Percentiles rank a stretch among this genome's conserved stretches.
These are phyloP conservation scores for Bostrychus sinensis DNA, from an alignment of 2,113 vertebrate species.

Conservation along the genomic window DNA sequence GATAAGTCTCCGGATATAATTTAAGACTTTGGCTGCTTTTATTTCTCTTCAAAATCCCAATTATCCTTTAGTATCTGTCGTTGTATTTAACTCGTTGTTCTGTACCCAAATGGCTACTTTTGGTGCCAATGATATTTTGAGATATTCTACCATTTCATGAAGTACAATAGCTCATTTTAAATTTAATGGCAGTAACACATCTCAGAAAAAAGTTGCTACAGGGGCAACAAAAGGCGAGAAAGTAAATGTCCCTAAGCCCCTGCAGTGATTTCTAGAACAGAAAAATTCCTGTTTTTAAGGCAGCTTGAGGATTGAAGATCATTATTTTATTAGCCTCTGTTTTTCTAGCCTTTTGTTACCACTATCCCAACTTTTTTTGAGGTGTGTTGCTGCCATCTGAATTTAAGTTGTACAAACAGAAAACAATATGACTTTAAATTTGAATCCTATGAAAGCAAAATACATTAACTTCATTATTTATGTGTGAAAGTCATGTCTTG, in stretches of 20 bases:
- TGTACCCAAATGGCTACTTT: neutral
- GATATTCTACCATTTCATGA: too few species aligned
- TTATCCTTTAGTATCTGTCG: neutral
- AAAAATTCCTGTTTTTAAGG: too few species aligned
- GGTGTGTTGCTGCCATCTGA: too few species aligned
- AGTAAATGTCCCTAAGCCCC: neutral
- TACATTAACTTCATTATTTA: neutral
- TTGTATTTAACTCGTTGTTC: neutral
- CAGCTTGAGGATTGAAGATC: too few species aligned
- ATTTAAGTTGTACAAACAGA: too few species aligned
- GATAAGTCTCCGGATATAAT: slow-evolving; percentile 5
- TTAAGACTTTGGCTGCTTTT: neutral
- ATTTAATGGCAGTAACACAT: too few species aligned
- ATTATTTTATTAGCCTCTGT: too few species aligned
- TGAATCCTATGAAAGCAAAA: neutral
- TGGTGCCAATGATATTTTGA: too few species aligned
- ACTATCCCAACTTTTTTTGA: too few species aligned
- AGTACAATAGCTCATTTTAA: too few species aligned
- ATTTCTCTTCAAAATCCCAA: neutral
- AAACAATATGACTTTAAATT: neutral
- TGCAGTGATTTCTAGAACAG: too few species aligned
- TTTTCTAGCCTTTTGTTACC: too few species aligned
- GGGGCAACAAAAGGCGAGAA: neutral
- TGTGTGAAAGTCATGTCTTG: neutral
- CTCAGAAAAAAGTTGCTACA: neutral